A percentile compares a stretch with the other conserved stretches of the same genome.
Evolutionary conservation across 2,113 vertebrate species (phyloP).

Genomic region (Albula goreensis): DNA sequence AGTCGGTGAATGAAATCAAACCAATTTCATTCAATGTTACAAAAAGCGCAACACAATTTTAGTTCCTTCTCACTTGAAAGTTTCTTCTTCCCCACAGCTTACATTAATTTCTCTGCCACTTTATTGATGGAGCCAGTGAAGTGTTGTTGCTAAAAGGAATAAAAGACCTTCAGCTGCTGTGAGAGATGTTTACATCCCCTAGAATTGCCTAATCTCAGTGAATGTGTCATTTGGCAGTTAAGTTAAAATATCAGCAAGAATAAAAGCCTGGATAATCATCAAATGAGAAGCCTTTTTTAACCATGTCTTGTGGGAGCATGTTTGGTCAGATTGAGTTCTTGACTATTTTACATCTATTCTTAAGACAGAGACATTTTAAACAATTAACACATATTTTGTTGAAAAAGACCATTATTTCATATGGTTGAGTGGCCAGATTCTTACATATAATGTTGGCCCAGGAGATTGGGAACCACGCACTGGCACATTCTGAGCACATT

Average conservation of each 20-base stretch:
- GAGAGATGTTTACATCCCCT: neutral
- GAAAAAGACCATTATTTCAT: neutral
- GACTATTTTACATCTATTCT: neutral
- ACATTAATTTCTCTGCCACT: neutral
- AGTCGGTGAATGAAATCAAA: neutral
- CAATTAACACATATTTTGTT: neutral
- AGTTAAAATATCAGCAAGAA: neutral
- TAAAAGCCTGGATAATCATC: neutral
- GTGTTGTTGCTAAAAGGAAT: neutral
- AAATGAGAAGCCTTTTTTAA: neutral
- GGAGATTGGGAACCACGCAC: neutral
- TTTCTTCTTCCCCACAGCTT: neutral
- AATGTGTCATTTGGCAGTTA: neutral
- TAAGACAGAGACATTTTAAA: neutral
- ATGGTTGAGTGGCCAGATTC: neutral
- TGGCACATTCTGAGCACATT: neutral
- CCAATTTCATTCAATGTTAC: neutral
- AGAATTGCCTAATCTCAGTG: neutral
- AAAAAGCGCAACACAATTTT: neutral
- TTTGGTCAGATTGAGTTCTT: neutral
- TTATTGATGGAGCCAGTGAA: neutral
- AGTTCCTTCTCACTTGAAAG: neutral
- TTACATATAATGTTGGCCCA: neutral
- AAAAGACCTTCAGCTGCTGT: neutral
- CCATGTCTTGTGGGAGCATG: neutral